phyloP scores from a whole-genome alignment of 2,797 vertebrate species.

The Meriones psammophilus region DNA sequence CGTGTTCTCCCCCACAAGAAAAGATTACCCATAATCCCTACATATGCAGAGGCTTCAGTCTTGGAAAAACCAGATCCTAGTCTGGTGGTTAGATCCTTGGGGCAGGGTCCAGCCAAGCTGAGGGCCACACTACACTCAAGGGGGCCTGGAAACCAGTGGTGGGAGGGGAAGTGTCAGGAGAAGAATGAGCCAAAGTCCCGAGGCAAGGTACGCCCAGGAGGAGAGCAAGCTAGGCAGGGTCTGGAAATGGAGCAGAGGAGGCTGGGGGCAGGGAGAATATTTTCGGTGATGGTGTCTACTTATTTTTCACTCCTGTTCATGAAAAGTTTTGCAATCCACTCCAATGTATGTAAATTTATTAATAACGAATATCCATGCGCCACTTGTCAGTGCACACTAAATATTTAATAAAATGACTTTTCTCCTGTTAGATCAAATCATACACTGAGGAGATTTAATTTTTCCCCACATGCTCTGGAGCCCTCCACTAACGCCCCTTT shows the following conservation, averaged over 20 bases:
- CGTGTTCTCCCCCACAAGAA: not conserved
- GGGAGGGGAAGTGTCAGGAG: not conserved
- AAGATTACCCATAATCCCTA: not conserved
- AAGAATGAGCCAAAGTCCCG: not conserved
- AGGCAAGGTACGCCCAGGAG: not conserved
- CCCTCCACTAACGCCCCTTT: not conserved
- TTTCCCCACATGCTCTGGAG: not conserved
- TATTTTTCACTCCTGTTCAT: slow-evolving; percentile 8
- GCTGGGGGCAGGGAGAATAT: not conserved
- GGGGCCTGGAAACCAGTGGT: not conserved
- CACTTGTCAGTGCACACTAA: not conserved
- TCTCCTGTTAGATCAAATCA: slow-evolving; percentile 43
- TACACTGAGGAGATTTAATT: slow-evolving; percentile 22
- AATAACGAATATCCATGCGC: not conserved
- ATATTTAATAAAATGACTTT: slow-evolving; percentile 55
- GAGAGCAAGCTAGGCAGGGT: not conserved
- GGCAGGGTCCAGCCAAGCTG: not conserved
- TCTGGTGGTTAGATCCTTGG: not conserved
- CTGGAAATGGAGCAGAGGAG: not conserved
- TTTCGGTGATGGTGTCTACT: not conserved
- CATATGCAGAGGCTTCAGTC: not conserved
- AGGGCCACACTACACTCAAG: not conserved
- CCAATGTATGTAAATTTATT: slow-evolving; percentile 18
- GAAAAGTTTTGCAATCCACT: slow-evolving; percentile 1
- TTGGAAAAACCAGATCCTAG: not conserved